phyloP scores from a whole-genome alignment of 2,113 vertebrate species.

The Pantherophis guttatus region DNA sequence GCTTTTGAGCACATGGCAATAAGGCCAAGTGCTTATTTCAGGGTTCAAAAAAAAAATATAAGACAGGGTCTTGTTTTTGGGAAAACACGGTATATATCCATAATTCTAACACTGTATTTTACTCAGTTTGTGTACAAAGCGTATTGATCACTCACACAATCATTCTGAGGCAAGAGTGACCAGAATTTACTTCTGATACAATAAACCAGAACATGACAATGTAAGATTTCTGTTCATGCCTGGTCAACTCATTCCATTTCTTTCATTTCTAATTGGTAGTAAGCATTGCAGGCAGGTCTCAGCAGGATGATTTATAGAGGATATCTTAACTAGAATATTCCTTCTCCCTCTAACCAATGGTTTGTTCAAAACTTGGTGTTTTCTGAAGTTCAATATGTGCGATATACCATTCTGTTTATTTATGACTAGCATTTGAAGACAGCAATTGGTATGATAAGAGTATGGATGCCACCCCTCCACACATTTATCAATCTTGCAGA shows the following conservation, averaged over 20 bases:
- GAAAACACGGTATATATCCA: not conserved
- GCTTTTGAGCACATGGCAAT: too few relatives aligned
- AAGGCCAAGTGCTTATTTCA: too few relatives aligned
- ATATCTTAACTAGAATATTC: not conserved
- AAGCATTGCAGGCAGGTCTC: not conserved
- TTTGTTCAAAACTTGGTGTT: not conserved
- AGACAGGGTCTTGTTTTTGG: too few relatives aligned
- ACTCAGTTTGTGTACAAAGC: not conserved
- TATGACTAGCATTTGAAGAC: not conserved
- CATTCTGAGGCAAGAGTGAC: not conserved
- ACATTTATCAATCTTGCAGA: not conserved
- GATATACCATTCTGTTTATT: not conserved
- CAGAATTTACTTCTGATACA: not conserved
- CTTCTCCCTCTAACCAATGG: not conserved
- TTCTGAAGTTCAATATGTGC: not conserved
- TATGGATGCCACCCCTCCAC: not conserved
- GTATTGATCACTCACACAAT: not conserved
- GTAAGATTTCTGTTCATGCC: not conserved
- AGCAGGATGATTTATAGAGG: not conserved
- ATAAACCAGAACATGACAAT: not conserved
- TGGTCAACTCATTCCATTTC: not conserved
- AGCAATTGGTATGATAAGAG: not conserved
- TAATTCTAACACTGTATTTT: not conserved
- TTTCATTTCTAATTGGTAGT: not conserved
- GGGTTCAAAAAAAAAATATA: too few relatives aligned